Percentiles rank a stretch among this genome's conserved stretches.
Conservation (phyloP, 2,797 vertebrate genomes). For the Morus bassanus region DNA sequence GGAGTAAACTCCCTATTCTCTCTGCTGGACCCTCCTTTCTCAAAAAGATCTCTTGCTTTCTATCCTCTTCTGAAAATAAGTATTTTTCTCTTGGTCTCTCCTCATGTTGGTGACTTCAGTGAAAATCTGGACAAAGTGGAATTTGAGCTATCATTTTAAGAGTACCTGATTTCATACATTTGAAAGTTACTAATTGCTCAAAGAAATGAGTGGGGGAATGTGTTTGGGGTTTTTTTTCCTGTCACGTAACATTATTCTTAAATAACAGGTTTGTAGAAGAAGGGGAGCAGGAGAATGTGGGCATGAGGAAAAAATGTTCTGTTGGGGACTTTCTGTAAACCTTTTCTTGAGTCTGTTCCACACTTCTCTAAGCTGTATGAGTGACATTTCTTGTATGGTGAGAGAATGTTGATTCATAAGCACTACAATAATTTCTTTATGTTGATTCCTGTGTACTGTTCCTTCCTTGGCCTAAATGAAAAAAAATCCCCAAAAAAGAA, state of each 20-base stretch:
- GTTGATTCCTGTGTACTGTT: not conserved
- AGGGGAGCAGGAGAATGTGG: not conserved
- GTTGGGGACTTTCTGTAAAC: not conserved
- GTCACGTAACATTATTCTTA: not conserved
- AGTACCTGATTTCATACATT: not conserved
- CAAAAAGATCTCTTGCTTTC: conserved; percentile 49
- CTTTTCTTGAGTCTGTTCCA: not conserved
- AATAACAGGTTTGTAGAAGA: not conserved
- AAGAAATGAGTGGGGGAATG: not conserved
- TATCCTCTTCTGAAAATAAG: conserved; percentile 52
- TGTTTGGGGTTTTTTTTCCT: not conserved
- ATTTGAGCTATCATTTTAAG: not conserved
- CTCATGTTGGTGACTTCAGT: not conserved
- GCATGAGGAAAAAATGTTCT: not conserved
- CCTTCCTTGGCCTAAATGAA: not conserved
- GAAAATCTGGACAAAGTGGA: not conserved
- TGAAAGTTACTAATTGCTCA: not conserved
- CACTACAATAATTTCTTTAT: not conserved
- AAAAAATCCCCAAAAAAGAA: not conserved
- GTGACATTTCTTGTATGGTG: not conserved
- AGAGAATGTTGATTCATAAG: not conserved
- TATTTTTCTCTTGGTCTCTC: conserved; percentile 18
- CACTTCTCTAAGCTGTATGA: not conserved
- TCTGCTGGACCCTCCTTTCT: conserved; percentile 65
- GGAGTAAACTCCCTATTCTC: conserved; percentile 52